A percentile compares a stretch with the other conserved stretches of the same genome.
Conservation (phyloP, 2,797 vertebrate genomes). For the Merluccius polli region DNA sequence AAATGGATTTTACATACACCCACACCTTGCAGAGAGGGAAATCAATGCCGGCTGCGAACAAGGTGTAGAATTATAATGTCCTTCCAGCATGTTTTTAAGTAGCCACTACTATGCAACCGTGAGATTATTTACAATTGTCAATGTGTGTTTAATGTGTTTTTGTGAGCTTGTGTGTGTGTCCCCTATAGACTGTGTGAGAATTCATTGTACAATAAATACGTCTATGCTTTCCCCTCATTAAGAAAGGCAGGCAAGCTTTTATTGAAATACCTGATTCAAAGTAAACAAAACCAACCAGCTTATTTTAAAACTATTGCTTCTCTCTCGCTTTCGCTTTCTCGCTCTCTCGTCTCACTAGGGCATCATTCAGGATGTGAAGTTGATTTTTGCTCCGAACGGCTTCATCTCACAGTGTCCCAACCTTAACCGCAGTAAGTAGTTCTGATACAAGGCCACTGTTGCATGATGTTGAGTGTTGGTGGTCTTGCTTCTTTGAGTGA, state of each 20-base stretch:
- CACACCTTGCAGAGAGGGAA: conserved; percentile 20
- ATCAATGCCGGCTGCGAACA: conserved; percentile 29
- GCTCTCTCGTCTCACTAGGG: conserved; percentile 69
- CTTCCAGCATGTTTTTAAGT: conserved; percentile 32
- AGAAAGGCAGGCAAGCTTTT: background rate
- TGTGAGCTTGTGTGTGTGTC: background rate
- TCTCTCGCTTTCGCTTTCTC: background rate
- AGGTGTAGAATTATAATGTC: conserved; percentile 39
- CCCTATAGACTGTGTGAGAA: too few species aligned
- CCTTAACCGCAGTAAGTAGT: conserved; percentile 93
- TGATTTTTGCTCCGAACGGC: conserved; percentile 89
- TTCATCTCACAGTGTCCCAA: conserved; percentile 92
- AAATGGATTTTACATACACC: conserved; percentile 52
- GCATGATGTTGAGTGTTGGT: background rate
- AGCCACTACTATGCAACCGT: conserved; percentile 23
- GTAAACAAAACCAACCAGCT: background rate
- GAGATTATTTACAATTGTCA: conserved; percentile 19
- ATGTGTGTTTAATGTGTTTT: background rate
- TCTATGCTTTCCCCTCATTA: too few species aligned
- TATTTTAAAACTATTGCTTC: background rate
- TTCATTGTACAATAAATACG: too few species aligned
- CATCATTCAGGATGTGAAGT: conserved; percentile 88
- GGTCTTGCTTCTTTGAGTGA: background rate
- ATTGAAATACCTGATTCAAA: background rate
- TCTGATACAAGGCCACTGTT: background rate